Evolutionary conservation across 2,113 vertebrate genomes (phyloP).

Genomic region (Chloropsis cyanopogon): DNA sequence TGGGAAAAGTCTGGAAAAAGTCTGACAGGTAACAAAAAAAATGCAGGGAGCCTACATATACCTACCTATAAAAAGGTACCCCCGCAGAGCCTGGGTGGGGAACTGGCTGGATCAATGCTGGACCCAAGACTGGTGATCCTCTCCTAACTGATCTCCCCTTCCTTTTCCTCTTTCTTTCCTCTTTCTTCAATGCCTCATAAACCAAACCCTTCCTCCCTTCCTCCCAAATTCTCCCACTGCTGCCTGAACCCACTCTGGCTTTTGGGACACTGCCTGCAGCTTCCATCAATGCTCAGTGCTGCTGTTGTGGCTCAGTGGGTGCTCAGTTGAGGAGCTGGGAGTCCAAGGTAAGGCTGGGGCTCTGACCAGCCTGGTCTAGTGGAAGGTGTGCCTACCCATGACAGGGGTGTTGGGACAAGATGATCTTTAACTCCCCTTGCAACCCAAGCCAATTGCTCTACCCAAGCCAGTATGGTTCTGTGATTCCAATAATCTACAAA

Average conservation of each 20-base stretch:
- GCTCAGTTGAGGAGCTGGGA: neutral
- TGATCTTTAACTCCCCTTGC: neutral
- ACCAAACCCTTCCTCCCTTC: neutral
- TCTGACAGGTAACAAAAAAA: neutral
- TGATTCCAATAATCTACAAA: neutral
- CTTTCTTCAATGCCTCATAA: neutral
- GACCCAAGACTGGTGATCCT: neutral
- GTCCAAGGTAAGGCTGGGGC: neutral
- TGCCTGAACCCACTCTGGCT: neutral
- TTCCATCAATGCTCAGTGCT: neutral
- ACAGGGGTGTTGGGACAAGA: neutral
- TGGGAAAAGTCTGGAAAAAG: neutral
- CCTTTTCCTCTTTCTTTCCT: neutral
- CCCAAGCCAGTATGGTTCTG: neutral
- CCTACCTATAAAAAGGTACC: neutral
- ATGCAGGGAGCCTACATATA: neutral
- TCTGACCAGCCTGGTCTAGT: neutral
- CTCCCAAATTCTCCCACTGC: neutral
- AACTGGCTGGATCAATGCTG: neutral
- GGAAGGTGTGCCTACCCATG: neutral
- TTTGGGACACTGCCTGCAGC: neutral
- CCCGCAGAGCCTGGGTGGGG: too few relatives aligned
- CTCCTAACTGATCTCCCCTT: neutral
- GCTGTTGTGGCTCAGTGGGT: neutral
- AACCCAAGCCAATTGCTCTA: neutral